Evolutionary conservation across 2,888 invertebrate genomes (phyloP).

Genomic region (Synergus laeviventris): DNA sequence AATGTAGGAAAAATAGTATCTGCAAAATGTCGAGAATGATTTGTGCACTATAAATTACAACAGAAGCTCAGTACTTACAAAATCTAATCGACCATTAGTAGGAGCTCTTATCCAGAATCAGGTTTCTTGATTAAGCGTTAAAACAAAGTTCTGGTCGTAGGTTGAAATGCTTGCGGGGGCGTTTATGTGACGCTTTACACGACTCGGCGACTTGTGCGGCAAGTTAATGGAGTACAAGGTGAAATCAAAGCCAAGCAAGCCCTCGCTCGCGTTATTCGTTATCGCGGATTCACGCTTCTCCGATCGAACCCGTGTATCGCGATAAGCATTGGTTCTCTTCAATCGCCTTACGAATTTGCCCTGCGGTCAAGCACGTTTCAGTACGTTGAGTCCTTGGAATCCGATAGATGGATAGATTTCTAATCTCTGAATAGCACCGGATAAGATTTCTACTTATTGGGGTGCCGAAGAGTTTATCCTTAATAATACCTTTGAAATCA

Average conservation of each 20-base stretch:
- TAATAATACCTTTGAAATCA: background rate
- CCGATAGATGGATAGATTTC: background rate
- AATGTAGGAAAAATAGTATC: too few species aligned
- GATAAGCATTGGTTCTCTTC: conserved; percentile 45
- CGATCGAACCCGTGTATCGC: conserved; percentile 58
- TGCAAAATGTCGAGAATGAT: background rate
- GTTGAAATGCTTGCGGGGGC: conserved; percentile 31
- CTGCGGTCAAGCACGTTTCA: background rate
- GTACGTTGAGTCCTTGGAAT: background rate
- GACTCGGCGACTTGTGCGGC: conserved; percentile 40
- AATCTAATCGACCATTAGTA: conserved; percentile 19
- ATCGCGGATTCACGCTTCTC: conserved; percentile 42
- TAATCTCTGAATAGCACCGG: background rate
- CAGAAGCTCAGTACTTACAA: conserved; percentile 14
- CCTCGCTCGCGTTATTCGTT: conserved; percentile 19
- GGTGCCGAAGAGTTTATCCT: background rate
- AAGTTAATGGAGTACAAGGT: conserved; percentile 49
- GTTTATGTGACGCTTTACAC: conserved; percentile 38
- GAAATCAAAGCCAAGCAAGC: conserved; percentile 63
- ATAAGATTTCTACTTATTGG: background rate
- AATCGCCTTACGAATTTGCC: conserved; percentile 20
- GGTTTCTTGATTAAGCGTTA: conserved; percentile 29
- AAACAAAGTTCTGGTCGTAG: conserved; percentile 7
- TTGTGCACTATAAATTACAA: background rate
- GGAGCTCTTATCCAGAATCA: conserved; percentile 21